Base-by-base conservation (phyloP, 2,113 vertebrate species). In the Peucedramus taeniatus region DNA sequence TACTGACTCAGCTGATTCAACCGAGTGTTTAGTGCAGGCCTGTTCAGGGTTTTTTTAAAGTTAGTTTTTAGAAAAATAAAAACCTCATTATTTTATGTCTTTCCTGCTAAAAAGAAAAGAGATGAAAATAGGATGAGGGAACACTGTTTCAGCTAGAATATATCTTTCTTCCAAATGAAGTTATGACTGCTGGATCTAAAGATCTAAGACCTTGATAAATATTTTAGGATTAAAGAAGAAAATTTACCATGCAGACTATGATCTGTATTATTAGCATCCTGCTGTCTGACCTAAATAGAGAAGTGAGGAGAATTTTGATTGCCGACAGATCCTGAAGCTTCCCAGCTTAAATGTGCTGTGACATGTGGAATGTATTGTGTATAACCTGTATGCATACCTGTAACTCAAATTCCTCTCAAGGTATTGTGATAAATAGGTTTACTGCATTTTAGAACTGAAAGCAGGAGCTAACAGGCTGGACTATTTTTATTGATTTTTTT, bases 271-370 rank as follows among this genome's bases (percentile, higher is more conserved):
- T 91, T 96, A 94, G 47, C 85, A 90, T 47, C 87, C 64, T 88
- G 59, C 81, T 94, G 93, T 91, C 84, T 96, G 94, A 96, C 93
- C 93, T 93, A 94, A 88, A 94, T 83, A 2, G 7, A 77, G 75
- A 86, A 79, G 35, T 0, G 0, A 94, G 82, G 63, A 94, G 87
- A 96, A 91, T 90, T 30, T 9, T 72, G 70, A 88, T 90, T 86
- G 30, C 45, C 0, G 0, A 33, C 35, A 91, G 79, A 90, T 21
- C 37, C 91, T 3, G 8, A 78, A 91, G 49, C 23, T 81, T 76
- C 63, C 16, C 45, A 45, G 16, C 7, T 94, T 49, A 66, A 77
- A 80, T 44, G 21, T 40, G 31, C 40, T 2, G 1, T 39, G 45
- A 26, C n/a, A 12, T 18, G 37, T 35, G 19, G 27, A 87, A 84